Conservation (phyloP, 2,888 invertebrate genomes). For the Meta bourneti region DNA sequence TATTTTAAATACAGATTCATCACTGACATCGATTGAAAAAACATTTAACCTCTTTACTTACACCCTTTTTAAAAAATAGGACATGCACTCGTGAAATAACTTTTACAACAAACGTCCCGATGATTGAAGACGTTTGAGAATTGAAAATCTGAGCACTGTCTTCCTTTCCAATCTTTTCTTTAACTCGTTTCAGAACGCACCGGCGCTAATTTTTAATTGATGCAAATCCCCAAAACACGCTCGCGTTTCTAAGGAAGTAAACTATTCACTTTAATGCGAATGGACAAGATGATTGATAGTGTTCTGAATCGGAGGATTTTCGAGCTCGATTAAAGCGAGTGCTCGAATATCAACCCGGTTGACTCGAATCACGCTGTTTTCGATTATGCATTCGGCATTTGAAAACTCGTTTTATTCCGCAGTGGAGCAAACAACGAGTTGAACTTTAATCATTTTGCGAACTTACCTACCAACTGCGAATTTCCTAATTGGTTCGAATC, state of each 20-base stretch:
- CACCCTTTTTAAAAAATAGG: no score
- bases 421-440: no score
- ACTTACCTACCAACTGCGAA: no score
- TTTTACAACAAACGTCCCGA: no score
- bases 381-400: background rate
- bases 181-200: background rate
- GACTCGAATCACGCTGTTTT: background rate
- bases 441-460: no score
- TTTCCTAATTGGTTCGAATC: no score
- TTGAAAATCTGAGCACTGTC: background rate
- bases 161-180: background rate
- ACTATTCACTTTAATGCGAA: background rate
- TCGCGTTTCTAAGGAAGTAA: background rate
- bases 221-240: background rate
- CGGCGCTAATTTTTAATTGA: background rate
- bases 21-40: no score
- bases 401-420: background rate
- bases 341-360: background rate
- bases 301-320: background rate
- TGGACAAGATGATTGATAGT: background rate
- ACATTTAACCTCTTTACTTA: no score
- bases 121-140: background rate
- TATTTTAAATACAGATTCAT: no score
- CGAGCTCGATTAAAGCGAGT: no score
- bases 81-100: no score